phyloP scores from a whole-genome alignment of 2,797 vertebrate genomes.

The Picus viridis region DNA sequence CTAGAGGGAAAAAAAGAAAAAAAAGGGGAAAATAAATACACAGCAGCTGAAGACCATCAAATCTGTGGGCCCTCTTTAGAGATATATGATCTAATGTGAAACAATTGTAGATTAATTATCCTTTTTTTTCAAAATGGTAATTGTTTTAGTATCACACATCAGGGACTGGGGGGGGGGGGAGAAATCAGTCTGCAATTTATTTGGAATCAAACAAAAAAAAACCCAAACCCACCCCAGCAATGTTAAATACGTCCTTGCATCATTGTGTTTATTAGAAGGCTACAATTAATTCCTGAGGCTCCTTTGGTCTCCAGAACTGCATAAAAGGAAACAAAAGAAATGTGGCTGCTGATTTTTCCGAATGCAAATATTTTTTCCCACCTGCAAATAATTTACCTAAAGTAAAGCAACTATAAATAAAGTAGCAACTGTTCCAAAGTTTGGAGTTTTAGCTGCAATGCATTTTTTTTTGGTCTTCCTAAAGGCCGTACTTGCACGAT shows the following conservation, averaged over 20 bases:
- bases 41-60: conserved; percentile 85
- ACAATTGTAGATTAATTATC: conserved; percentile 92
- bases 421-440: background rate
- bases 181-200: conserved; percentile 87
- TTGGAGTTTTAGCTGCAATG: background rate
- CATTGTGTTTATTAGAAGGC: conserved; percentile 82
- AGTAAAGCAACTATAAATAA: background rate
- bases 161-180: conserved; percentile 28
- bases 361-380: no score
- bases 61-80: conserved; percentile 80
- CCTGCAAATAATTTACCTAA: conserved; percentile 23
- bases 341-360: conserved; percentile 63
- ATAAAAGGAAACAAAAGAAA: conserved; percentile 76
- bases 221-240: conserved; percentile 6
- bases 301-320: conserved; percentile 67
- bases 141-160: conserved; percentile 88
- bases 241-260: conserved; percentile 82
- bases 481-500: background rate
- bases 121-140: conserved; percentile 85
- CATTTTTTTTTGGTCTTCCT: background rate
- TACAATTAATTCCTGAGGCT: conserved; percentile 82
- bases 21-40: conserved; percentile 84
- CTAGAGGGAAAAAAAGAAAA: conserved; percentile 2
- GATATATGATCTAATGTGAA: conserved; percentile 89
- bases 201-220: conserved; percentile 84